A percentile compares a stretch with the other conserved stretches of the same genome.
phyloP scores from a whole-genome alignment of 2,113 vertebrate genomes.

The Thermophis baileyi region DNA sequence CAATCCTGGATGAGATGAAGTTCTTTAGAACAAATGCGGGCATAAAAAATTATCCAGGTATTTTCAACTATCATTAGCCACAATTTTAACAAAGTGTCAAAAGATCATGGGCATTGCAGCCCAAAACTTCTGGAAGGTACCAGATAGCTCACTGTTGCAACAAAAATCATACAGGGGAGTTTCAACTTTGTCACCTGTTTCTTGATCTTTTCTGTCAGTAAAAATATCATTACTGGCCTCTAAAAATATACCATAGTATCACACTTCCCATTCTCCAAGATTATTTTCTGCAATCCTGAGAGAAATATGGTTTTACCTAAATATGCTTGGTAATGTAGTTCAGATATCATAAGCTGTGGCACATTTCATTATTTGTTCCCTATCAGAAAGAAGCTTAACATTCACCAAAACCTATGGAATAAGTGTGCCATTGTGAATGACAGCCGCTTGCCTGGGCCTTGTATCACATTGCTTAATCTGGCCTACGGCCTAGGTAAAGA shows the following conservation, averaged over 20 bases:
- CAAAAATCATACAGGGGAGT: neutral
- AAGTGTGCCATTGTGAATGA: conserved; percentile 58
- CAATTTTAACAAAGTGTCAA: neutral
- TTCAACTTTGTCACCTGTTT: neutral
- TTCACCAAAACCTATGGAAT: conserved; percentile 51
- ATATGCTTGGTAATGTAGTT: neutral
- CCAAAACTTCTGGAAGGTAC: neutral
- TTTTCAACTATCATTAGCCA: neutral
- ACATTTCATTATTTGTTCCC: conserved; percentile 20
- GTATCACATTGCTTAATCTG: conserved; percentile 65
- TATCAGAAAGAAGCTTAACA: conserved; percentile 24
- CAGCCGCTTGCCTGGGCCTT: conserved; percentile 55
- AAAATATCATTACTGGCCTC: neutral
- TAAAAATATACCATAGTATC: conserved; percentile 29
- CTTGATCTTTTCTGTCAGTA: neutral
- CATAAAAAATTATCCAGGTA: neutral
- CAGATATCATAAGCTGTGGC: conserved; percentile 2
- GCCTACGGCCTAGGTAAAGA: conserved; percentile 65
- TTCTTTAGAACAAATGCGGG: neutral
- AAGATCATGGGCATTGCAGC: neutral
- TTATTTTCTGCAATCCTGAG: conserved; percentile 8
- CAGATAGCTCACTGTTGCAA: neutral
- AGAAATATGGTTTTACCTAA: conserved; percentile 22
- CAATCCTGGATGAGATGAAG: neutral
- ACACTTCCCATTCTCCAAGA: conserved; percentile 18